These are phyloP conservation scores for Strigops habroptila DNA, from an alignment of 2,113 vertebrate species.

Conservation along the genomic window DNA sequence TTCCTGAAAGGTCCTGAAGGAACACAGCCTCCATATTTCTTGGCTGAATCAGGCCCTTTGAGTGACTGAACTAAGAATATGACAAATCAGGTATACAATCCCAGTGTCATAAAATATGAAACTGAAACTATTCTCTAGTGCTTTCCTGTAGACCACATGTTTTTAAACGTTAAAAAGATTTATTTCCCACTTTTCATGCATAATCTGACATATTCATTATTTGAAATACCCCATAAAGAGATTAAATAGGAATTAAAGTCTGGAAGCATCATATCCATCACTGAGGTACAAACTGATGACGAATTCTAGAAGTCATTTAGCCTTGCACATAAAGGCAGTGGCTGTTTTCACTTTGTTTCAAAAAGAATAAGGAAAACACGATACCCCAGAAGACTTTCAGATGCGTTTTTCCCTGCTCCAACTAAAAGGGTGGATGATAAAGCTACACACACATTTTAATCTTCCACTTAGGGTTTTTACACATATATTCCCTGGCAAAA, in stretches of 20 bases:
- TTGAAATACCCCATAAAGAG: slow-evolving; percentile 66
- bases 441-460: slow-evolving; percentile 64
- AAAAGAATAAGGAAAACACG: slow-evolving; percentile 42
- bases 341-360: slow-evolving; percentile 31
- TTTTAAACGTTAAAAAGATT: slow-evolving; percentile 56
- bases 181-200: slow-evolving; percentile 56
- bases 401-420: slow-evolving; percentile 5
- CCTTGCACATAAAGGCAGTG: slow-evolving; percentile 15
- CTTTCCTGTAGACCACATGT: slow-evolving; percentile 31
- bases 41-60: background rate
- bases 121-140: slow-evolving; percentile 20
- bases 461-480: slow-evolving; percentile 59
- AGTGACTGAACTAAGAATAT: background rate
- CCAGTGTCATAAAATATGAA: slow-evolving; percentile 27
- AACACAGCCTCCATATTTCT: background rate
- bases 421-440: slow-evolving; percentile 49
- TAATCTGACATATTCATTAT: slow-evolving; percentile 67
- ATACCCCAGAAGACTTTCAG: slow-evolving; percentile 27
- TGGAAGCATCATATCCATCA: slow-evolving; percentile 57
- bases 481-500: slow-evolving; percentile 43
- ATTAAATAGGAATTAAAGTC: slow-evolving; percentile 72
- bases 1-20: background rate
- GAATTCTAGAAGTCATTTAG: slow-evolving; percentile 23
- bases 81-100: slow-evolving; percentile 34
- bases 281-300: slow-evolving; percentile 26